Percentiles rank a stretch among this genome's conserved stretches.
Conservation (phyloP, 2,797 vertebrate genomes). For the Myotis findleyi region DNA sequence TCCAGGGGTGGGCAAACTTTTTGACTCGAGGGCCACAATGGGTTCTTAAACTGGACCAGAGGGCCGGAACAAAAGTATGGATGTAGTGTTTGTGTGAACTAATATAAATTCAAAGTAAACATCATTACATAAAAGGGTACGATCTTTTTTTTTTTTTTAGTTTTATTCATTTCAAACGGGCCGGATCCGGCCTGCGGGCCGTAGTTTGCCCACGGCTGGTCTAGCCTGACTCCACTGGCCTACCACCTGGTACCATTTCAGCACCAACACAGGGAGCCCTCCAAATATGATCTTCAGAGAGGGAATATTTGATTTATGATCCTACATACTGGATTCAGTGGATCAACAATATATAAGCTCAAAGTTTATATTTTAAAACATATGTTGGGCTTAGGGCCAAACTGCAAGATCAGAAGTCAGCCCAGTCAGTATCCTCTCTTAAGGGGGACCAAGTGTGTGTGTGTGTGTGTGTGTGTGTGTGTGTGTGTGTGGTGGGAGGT, state of each 20-base stretch:
- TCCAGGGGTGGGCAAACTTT: too few relatives aligned
- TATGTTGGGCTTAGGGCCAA: slow-evolving; percentile 57
- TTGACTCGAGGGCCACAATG: too few relatives aligned
- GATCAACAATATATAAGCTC: slow-evolving; percentile 43
- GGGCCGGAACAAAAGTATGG: too few relatives aligned
- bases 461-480: not conserved
- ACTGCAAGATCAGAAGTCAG: slow-evolving; percentile 50
- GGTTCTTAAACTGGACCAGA: too few relatives aligned
- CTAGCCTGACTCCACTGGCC: too few relatives aligned
- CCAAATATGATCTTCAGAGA: slow-evolving; percentile 47
- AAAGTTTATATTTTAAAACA: slow-evolving; percentile 68
- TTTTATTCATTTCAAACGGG: too few relatives aligned
- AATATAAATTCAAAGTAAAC: too few relatives aligned
- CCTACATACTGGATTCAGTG: not conserved
- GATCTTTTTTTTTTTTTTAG: too few relatives aligned
- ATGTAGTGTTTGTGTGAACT: too few relatives aligned
- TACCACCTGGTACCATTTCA: not conserved
- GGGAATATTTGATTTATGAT: slow-evolving; percentile 42
- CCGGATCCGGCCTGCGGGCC: too few relatives aligned
- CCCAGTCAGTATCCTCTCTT: slow-evolving; percentile 1
- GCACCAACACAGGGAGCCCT: not conserved
- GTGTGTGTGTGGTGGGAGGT: not conserved
- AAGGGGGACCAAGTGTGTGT: not conserved
- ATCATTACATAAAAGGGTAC: too few relatives aligned
- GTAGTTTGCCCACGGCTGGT: too few relatives aligned